Evolutionary conservation across 2,797 vertebrate species (phyloP).

Genomic region (Cryptoblepharus egeriae): DNA sequence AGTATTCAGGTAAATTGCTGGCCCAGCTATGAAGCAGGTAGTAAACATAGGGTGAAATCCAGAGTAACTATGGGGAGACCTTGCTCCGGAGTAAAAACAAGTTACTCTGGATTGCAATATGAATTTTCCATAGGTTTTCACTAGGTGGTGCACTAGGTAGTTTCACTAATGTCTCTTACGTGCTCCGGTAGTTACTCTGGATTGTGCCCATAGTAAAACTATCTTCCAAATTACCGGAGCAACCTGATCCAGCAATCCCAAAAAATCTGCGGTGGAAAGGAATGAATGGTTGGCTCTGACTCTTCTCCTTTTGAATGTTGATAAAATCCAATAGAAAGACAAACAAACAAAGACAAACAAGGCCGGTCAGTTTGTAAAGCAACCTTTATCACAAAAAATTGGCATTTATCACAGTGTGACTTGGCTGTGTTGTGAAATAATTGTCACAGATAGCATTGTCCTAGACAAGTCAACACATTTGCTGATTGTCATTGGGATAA

Average conservation of each 20-base stretch:
- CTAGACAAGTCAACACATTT: background rate
- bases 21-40: background rate
- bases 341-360: background rate
- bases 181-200: too few species aligned
- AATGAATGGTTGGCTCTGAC: background rate
- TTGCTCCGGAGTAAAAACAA: too few species aligned
- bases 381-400: background rate
- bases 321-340: background rate
- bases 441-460: background rate
- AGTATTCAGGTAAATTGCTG: background rate
- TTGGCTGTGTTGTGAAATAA: background rate
- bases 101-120: too few species aligned
- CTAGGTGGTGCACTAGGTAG: too few species aligned
- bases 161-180: too few species aligned
- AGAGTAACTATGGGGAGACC: too few species aligned
- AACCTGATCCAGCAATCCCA: background rate
- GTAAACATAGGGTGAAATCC: too few species aligned
- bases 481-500: background rate
- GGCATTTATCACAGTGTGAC: background rate
- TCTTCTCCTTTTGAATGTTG: background rate
- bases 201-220: too few species aligned
- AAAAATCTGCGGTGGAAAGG: background rate
- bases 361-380: background rate
- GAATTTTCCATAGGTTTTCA: too few species aligned
- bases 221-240: background rate